These are phyloP conservation scores for Echeneis naucrates DNA, from an alignment of 2,797 vertebrate species.

Conservation along the genomic window DNA sequence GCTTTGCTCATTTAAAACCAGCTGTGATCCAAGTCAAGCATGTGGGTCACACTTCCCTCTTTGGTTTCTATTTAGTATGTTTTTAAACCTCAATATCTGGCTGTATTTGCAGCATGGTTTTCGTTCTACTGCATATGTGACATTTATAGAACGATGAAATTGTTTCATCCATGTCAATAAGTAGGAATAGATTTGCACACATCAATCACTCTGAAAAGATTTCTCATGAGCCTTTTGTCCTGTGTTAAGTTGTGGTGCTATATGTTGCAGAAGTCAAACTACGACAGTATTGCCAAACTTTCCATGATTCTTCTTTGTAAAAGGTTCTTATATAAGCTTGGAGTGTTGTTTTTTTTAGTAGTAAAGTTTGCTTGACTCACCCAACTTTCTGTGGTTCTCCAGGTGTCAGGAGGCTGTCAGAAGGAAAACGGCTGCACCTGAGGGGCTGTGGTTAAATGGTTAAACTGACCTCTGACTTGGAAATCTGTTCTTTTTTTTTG, in stretches of 20 bases:
- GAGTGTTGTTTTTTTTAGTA: too few relatives aligned
- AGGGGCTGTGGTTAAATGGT: too few relatives aligned
- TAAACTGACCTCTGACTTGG: too few relatives aligned
- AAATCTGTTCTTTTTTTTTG: too few relatives aligned
- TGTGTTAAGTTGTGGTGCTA: background rate
- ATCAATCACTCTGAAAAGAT: background rate
- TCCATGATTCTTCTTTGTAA: too few relatives aligned
- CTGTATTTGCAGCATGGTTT: background rate
- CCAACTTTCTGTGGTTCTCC: too few relatives aligned
- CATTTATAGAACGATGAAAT: background rate
- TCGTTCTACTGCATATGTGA: background rate
- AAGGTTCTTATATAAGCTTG: too few relatives aligned
- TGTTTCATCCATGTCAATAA: background rate
- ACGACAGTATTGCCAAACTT: background rate
- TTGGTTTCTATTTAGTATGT: background rate
- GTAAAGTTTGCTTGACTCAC: too few relatives aligned
- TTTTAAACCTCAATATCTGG: background rate
- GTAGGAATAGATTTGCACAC: background rate
- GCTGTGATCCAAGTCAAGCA: conserved; percentile 28
- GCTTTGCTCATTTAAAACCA: conserved; percentile 24
- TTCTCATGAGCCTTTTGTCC: background rate
- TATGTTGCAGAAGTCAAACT: background rate
- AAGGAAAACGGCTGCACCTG: too few relatives aligned
- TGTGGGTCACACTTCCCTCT: background rate
- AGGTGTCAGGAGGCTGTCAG: too few relatives aligned